Percentiles rank a stretch among this genome's conserved stretches.
Evolutionary conservation across 2,888 invertebrate species (phyloP).

Genomic region (Polyommatus iphigenia): DNA sequence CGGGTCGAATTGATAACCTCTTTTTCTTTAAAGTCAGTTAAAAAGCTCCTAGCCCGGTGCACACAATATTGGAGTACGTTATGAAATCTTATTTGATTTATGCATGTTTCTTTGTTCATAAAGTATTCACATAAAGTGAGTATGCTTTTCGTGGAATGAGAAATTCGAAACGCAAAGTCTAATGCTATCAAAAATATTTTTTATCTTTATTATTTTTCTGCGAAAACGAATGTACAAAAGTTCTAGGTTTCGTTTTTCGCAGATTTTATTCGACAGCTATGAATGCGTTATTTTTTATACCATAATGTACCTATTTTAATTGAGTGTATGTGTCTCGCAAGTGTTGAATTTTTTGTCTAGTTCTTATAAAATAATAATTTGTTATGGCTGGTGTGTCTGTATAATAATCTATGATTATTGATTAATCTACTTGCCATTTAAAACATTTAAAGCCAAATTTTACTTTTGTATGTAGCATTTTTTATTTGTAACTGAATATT

Average conservation of each 20-base stretch:
- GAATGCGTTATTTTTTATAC: background rate
- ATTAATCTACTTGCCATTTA: too few species aligned
- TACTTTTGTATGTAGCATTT: too few species aligned
- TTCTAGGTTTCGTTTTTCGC: background rate
- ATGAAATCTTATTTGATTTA: conserved; percentile 30
- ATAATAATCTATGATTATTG: too few species aligned
- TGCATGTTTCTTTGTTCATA: conserved; percentile 27
- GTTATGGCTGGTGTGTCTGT: too few species aligned
- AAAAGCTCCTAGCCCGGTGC: conserved; percentile 1
- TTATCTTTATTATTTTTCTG: background rate
- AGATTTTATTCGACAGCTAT: conserved; percentile 1
- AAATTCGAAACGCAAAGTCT: background rate
- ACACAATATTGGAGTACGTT: background rate
- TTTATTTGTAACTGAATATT: too few species aligned
- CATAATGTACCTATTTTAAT: too few species aligned
- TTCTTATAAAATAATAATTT: too few species aligned
- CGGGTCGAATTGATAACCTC: too few species aligned
- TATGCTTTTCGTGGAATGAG: conserved; percentile 24
- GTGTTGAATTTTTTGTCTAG: too few species aligned
- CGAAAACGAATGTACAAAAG: background rate
- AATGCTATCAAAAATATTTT: conserved; percentile 4
- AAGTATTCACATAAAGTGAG: conserved; percentile 20
- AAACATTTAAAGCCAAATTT: too few species aligned
- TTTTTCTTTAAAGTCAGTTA: too few species aligned
- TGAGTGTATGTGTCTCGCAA: too few species aligned